Conservation (phyloP, 2,888 invertebrate species). For the Apodemia zela region DNA sequence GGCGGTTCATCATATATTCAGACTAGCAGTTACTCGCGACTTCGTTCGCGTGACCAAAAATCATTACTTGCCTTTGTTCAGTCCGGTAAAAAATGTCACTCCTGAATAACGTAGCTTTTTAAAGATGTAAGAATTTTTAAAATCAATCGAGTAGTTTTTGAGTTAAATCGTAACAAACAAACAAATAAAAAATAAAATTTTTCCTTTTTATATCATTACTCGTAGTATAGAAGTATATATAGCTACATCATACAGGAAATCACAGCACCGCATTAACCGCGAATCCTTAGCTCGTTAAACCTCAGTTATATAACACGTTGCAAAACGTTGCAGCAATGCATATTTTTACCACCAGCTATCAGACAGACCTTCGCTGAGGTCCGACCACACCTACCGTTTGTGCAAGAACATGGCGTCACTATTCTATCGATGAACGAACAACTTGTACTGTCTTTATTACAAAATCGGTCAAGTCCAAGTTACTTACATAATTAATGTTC, state of each 20-base stretch:
- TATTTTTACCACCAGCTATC: not conserved
- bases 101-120: no score
- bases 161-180: no score
- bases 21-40: no score
- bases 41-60: no score
- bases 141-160: no score
- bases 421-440: not conserved
- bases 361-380: conserved; percentile 9
- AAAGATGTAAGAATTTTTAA: no score
- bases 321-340: conserved; percentile 7
- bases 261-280: not conserved
- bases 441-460: not conserved
- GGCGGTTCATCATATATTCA: no score
- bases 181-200: no score
- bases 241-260: not conserved
- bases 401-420: conserved; percentile 5
- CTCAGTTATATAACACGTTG: not conserved
- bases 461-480: conserved; percentile 7
- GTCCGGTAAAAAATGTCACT: no score
- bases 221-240: no score
- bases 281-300: not conserved
- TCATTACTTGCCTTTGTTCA: no score
- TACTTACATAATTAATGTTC: not conserved
- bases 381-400: conserved; percentile 11
- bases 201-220: no score